Conservation (phyloP, 2,113 vertebrate genomes). For the Pangasianodon hypophthalmus region DNA sequence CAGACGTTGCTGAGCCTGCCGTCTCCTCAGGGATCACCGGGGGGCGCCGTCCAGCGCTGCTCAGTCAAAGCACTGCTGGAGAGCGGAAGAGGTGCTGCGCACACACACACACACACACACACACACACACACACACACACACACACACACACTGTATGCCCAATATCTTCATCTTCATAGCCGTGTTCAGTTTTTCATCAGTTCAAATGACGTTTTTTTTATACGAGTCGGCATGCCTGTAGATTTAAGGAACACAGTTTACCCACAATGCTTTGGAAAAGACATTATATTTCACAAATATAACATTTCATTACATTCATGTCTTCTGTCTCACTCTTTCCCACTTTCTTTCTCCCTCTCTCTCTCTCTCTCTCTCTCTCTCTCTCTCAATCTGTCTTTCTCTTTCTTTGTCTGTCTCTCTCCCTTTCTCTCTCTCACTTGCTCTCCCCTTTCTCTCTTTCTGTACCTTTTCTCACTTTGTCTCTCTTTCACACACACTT, state of each 20-base stretch:
- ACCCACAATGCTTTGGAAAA: too few relatives aligned
- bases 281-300: neutral
- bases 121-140: neutral
- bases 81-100: slow-evolving; percentile 84
- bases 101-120: neutral
- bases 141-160: neutral
- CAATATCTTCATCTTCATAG: too few relatives aligned
- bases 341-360: neutral
- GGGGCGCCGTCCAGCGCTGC: slow-evolving; percentile 76
- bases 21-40: slow-evolving; percentile 64
- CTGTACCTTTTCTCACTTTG: neutral
- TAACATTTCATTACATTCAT: neutral
- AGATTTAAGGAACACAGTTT: too few relatives aligned
- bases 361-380: neutral
- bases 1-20: slow-evolving; percentile 84
- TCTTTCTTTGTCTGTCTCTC: neutral
- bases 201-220: too few relatives aligned
- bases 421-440: neutral
- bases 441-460: neutral
- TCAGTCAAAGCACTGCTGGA: slow-evolving; percentile 89
- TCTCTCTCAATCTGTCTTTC: neutral
- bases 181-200: too few relatives aligned
- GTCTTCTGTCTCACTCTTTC: too few relatives aligned
- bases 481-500: neutral
- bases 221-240: too few relatives aligned